These are phyloP conservation scores for Cylindroiulus punctatus DNA, from an alignment of 2,888 invertebrate genomes.

Conservation along the genomic window DNA sequence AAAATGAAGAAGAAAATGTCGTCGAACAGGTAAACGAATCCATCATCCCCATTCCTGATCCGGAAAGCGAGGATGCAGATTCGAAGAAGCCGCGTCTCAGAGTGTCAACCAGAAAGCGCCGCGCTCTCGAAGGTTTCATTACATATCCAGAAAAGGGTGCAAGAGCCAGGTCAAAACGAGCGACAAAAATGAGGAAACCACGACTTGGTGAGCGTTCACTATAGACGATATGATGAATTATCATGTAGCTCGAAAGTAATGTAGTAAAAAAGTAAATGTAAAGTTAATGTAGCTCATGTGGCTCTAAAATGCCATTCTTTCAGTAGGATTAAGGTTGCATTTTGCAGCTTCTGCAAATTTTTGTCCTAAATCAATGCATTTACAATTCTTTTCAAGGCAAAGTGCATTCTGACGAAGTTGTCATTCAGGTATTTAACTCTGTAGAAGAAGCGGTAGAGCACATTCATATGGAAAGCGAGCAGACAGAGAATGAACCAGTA, in stretches of 20 bases:
- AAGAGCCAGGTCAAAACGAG: not conserved
- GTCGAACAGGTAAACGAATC: not conserved
- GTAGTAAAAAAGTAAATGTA: too few species aligned
- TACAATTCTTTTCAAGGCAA: not conserved
- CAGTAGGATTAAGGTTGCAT: too few species aligned
- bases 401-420: not conserved
- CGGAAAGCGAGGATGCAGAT: not conserved
- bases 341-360: too few species aligned
- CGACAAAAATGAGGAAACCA: not conserved
- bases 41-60: constrained; percentile 2
- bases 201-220: not conserved
- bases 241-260: too few species aligned
- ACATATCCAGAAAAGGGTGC: not conserved
- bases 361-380: too few species aligned
- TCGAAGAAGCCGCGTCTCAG: not conserved
- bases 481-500: not conserved
- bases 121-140: not conserved
- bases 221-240: too few species aligned
- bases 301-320: too few species aligned
- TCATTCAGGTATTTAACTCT: not conserved
- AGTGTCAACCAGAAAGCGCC: not conserved
- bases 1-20: not conserved
- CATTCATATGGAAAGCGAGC: not conserved
- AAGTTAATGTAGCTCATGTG: too few species aligned
- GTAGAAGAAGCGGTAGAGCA: not conserved